Base-by-base conservation (phyloP, 2,797 vertebrate species). In the Sebastes hubbsi region DNA sequence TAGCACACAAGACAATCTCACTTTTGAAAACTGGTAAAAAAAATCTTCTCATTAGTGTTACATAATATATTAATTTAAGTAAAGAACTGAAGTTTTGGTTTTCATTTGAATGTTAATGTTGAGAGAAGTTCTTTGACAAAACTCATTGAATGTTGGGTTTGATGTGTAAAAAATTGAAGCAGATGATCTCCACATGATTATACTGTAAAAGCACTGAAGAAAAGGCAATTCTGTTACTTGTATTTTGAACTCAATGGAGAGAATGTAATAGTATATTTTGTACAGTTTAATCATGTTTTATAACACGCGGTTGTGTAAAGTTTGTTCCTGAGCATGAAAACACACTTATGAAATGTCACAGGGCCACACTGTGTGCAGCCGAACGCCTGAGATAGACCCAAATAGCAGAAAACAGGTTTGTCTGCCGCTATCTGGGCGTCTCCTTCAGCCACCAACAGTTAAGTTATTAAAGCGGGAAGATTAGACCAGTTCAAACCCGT, bases 391-490 rank as follows among this genome's bases (percentile, higher is more conserved):
- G 52, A 84, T 80, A 4, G 78, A 77, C 58, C 22, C 72, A 83
- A 77, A 78, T 14, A 74, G 27, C 67, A 36, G 60, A 85, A 87
- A 92, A 94, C 92, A 64, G 86, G 92, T 94, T 91, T 79, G 62
- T 85, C 88, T 11, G 38, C 78, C 32, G 27, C 27, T 67, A 24
- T 70, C 49, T 72, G 82, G 89, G 88, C n/a, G 74, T 89, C 32
- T 60, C 64, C 72, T 24, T 8, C 49, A 22, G 38, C 61, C 49
- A 54, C 36, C 16, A n/a, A 63, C n/a, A 64, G 59, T 2, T 20
- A 72, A 68, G 46, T 22, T 67, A 58, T 76, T 78, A 14, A 27
- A 83, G 82, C 29, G 76, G 78, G 84, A 92, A 88, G 54, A 76
- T 63, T 6, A 29, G 64, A 81, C 87, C 22, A 80, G 92, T 90